A percentile compares a stretch with the other conserved stretches of the same genome.
phyloP scores from a whole-genome alignment of 2,888 invertebrate species.

The Diabrotica balteata region DNA sequence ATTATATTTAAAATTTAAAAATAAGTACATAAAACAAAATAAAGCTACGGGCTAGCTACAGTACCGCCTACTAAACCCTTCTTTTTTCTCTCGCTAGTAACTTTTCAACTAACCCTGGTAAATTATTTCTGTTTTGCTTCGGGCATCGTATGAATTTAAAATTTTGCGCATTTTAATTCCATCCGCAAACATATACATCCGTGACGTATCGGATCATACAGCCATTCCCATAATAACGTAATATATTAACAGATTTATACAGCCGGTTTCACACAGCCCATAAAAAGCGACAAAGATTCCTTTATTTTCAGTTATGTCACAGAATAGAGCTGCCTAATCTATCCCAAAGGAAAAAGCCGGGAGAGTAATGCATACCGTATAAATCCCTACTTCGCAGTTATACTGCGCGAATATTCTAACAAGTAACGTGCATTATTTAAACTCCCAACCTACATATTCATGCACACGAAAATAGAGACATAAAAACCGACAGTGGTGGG shows the following conservation, averaged over 20 bases:
- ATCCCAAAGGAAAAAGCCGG: constrained; percentile 43
- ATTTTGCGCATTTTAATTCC: too few species aligned
- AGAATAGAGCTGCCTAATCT: constrained; percentile 34
- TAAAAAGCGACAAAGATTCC: not conserved
- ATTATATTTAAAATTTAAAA: too few species aligned
- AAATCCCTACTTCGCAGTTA: constrained; percentile 49
- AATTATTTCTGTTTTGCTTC: too few species aligned
- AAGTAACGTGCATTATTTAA: constrained; percentile 55
- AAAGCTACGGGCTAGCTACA: too few species aligned
- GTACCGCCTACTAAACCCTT: too few species aligned
- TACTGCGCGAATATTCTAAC: constrained; percentile 52
- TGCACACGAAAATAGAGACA: constrained; percentile 32
- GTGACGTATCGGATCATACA: not conserved
- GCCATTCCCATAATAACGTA: not conserved
- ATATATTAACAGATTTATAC: constrained; percentile 1
- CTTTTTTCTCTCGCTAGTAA: too few species aligned
- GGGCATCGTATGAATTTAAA: too few species aligned
- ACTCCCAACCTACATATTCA: constrained; percentile 49
- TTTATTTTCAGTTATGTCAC: constrained; percentile 20
- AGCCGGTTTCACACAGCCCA: not conserved
- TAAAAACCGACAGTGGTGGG: constrained; percentile 1
- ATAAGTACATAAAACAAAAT: too few species aligned
- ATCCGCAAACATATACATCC: too few species aligned
- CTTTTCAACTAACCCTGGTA: too few species aligned
- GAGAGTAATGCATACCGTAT: constrained; percentile 43